Conservation (phyloP, 2,113 vertebrate species). For the Syrmaticus mikado region DNA sequence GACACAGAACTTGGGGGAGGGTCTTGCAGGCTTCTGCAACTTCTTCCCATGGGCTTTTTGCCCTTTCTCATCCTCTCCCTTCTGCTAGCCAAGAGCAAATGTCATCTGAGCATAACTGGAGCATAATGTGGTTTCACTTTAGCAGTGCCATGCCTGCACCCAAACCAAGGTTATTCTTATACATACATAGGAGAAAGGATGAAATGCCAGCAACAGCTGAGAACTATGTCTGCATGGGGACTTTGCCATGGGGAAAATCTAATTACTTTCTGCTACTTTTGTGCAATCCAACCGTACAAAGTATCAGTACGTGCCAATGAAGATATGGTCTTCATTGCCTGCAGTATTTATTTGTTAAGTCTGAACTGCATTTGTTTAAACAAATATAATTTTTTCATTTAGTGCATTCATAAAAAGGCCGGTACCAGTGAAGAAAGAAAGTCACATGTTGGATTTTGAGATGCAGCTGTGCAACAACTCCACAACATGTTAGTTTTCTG, state of each 20-base stretch:
- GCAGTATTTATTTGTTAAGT: not conserved
- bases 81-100: not conserved
- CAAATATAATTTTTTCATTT: not conserved
- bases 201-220: fast-evolving
- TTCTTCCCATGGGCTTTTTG: not conserved
- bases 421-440: not conserved
- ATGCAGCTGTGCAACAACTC: not conserved
- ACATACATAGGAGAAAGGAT: not conserved
- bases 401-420: not conserved
- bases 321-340: not conserved
- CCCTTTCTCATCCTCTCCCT: not conserved
- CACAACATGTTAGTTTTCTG: not conserved
- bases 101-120: not conserved
- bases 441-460: not conserved
- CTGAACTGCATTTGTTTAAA: not conserved
- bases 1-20: not conserved
- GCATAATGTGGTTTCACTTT: no score
- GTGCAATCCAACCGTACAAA: fast-evolving
- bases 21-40: not conserved
- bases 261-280: not conserved
- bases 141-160: not conserved
- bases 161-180: not conserved
- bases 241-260: not conserved
- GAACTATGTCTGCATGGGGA: not conserved
- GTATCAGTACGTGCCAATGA: not conserved